Evolutionary conservation across 2,888 invertebrate species (phyloP).

Genomic region (Pseudococcus longispinus): DNA sequence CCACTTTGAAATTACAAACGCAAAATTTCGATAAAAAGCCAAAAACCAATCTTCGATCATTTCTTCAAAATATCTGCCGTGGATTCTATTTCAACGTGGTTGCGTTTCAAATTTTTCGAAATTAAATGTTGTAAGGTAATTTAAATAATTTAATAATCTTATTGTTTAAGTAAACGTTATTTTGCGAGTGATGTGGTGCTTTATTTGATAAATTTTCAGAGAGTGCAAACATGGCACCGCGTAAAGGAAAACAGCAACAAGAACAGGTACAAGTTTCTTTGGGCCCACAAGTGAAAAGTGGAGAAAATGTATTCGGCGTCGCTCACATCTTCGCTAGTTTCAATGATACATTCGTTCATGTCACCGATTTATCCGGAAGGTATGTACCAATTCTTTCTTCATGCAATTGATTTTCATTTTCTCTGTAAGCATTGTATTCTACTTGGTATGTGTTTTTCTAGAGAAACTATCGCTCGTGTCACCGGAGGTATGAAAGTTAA

Average conservation of each 20-base stretch:
- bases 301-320: conserved; percentile 97
- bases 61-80: neutral
- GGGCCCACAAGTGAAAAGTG: conserved; percentile 95
- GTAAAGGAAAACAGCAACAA: conserved; percentile 95
- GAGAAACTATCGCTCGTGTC: conserved; percentile 91
- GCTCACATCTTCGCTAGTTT: conserved; percentile 99
- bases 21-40: neutral
- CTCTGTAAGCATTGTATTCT: no score
- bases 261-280: conserved; percentile 96
- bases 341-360: conserved; percentile 99
- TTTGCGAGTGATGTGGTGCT: neutral
- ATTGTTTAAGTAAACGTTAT: neutral
- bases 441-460: conserved; percentile 58
- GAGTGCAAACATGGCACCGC: conserved; percentile 82
- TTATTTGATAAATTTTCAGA: neutral
- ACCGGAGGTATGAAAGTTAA: conserved; percentile 99
- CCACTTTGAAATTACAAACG: neutral
- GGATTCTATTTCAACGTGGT: conserved; percentile 11
- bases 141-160: neutral
- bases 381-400: conserved; percentile 60
- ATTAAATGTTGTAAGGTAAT: neutral
- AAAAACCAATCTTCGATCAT: neutral
- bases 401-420: no score
- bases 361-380: conserved; percentile 97
- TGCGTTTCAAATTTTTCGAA: neutral